phyloP scores from a whole-genome alignment of 2,797 vertebrate species.

The Trachops cirrhosus region DNA sequence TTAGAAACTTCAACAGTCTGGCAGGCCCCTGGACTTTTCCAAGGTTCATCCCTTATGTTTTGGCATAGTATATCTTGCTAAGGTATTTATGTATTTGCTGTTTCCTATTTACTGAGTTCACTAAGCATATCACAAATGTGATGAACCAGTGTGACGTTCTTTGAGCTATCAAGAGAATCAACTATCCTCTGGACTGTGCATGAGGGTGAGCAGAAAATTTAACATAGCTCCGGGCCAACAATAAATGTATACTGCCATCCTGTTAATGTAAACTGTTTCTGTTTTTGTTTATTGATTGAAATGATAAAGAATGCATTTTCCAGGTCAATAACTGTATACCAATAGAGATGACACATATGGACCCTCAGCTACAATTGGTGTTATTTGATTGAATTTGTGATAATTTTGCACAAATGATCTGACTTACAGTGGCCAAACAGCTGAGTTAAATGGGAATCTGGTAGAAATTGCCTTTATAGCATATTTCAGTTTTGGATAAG shows the following conservation, averaged over 20 bases:
- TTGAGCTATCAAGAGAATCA: neutral
- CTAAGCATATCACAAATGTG: neutral
- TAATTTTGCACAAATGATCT: neutral
- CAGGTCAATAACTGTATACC: neutral
- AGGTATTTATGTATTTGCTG: neutral
- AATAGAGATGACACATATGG: neutral
- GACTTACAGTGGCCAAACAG: neutral
- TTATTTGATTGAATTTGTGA: neutral
- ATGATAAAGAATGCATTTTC: neutral
- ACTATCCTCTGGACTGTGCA: neutral
- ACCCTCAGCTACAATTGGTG: neutral
- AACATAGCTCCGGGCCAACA: neutral
- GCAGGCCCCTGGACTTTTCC: neutral
- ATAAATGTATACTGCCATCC: neutral
- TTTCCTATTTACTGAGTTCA: neutral
- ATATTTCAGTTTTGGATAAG: neutral
- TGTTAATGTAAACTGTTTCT: neutral
- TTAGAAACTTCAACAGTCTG: neutral
- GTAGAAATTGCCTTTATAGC: neutral
- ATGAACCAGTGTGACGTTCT: neutral
- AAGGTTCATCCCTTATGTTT: neutral
- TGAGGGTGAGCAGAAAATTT: neutral
- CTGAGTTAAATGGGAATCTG: neutral
- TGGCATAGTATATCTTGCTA: neutral
- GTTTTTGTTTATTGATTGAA: neutral